Base-by-base conservation (phyloP, 2,113 vertebrate genomes). In the Hiodon tergisus region DNA sequence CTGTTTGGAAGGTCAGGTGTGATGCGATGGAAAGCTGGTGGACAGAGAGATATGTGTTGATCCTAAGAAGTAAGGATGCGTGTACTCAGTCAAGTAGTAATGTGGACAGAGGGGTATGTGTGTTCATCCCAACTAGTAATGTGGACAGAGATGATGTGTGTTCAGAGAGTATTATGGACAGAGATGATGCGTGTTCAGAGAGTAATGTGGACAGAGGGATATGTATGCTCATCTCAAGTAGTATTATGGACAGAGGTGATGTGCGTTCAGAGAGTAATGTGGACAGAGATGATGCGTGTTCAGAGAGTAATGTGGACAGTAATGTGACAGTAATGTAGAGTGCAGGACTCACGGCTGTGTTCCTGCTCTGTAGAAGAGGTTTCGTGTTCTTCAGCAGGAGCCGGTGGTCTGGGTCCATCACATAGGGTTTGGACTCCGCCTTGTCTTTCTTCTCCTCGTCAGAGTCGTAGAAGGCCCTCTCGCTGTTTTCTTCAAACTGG, bases 341-440 rank as follows among this genome's bases (percentile, higher is more conserved):
- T 0, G 73, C 58, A 76, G 52, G 2, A 85, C 95, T 85, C 92
- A 99, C 97, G 53, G 97, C 97, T 9, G 97, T 95, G 89, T 98
- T 99, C 76, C 97, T 92, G 88, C 97, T 98, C 86, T 99, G 97
- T 57, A 98, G 91, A 50, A 99, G 87, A n/a, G 96, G 96, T 67
- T 96, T 98, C 75, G 95, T 98, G 85, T 95, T 98, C 76, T 91
- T 87, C 70, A 98, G 93, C 66, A 99, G 86, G 55, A 98, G 91
- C 4, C 96, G 85, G 81, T 99, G 97, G 79, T 99, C 97, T 0
- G 96, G 95, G 84, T 98, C 97, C 97, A 99, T 99, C n/a, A 88
- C 0, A 69, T 98, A 98, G 0, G 85, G 65, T 53, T 79, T 91
- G 58, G 84, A 87, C 60, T 82, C 80, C 0, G 78, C 80, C 17